Evolutionary conservation across 2,797 vertebrate species (phyloP), one percentile per base, ranked within the genome.

Genomic region (Ceyx erithaca): DNA sequence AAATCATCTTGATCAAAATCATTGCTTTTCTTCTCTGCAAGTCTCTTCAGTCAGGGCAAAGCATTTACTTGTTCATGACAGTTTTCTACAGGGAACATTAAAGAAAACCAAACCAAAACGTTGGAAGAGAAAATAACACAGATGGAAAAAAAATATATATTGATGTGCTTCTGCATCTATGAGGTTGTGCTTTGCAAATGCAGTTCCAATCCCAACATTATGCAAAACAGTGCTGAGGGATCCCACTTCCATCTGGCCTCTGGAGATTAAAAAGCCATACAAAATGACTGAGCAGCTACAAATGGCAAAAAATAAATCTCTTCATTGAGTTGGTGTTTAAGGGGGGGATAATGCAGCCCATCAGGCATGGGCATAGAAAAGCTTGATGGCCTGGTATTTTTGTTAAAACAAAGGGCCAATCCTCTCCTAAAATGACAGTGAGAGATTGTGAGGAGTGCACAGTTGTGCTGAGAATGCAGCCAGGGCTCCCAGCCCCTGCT

Each of bases 211-310:
- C 40, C 37, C 46, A n/a, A 23, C 46, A 37, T 92, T 89, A 92
- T 31, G 49, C 68, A 90, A 68, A 93, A 33, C 41, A 51, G 64
- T n/a, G 63, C 73, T 69, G 73, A 90, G 75, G 83, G 92, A 75
- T 86, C 68, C 23, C 7, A 3, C 66, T 92, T 90, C 90, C 86
- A 82, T 92, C 90, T 93, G 95, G 90, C 84, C 94, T 83, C 68
- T 61, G 8, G 72, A 78, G 81, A 94, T 90, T 90, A 92, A 95
- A 90, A 95, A 95, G 62, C 80, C 73, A 49, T 82, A 40, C 25
- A 10, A 54, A 72, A 46, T 76, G 81, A 85, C 58, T 41, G 75
- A 93, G 80, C 67, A 80, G 52, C 77, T 64, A 86, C 77, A 76
- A 63, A 70, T 57, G 48, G 77, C 79, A 61, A 72, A 85, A 72